Conservation (phyloP, 2,888 invertebrate genomes). For the Orgyia antiqua region DNA sequence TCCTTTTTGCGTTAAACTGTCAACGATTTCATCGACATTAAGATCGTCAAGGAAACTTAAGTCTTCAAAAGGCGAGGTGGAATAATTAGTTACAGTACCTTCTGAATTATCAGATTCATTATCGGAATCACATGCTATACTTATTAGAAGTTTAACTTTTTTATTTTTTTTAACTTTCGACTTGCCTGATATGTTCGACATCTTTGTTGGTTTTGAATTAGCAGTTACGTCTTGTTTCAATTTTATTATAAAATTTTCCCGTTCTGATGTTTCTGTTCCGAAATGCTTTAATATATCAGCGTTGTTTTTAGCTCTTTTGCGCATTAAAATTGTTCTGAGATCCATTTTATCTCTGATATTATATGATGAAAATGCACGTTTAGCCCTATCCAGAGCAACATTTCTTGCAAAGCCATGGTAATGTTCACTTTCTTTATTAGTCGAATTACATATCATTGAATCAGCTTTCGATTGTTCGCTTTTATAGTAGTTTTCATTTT, state of each 20-base stretch:
- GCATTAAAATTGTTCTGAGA: conserved; percentile 6
- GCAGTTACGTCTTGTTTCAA: conserved; percentile 15
- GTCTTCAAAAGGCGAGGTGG: conserved; percentile 28
- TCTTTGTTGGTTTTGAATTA: conserved; percentile 6
- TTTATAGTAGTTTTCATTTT: too few species aligned
- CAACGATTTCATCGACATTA: conserved; percentile 54
- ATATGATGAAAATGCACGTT: too few species aligned
- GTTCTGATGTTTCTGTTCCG: conserved; percentile 9
- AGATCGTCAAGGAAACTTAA: conserved; percentile 58
- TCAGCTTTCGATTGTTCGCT: too few species aligned
- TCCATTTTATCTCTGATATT: neutral
- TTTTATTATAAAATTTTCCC: conserved; percentile 30
- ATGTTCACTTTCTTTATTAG: too few species aligned
- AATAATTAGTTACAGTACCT: conserved; percentile 11
- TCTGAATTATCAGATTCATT: conserved; percentile 19
- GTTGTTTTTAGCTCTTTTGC: conserved; percentile 2
- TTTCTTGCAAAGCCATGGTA: too few species aligned
- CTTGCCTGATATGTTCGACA: conserved; percentile 9
- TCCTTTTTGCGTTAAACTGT: conserved; percentile 37
- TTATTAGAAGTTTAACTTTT: conserved; percentile 42
- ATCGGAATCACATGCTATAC: conserved; percentile 29
- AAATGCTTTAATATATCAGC: conserved; percentile 3
- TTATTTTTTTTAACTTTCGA: conserved; percentile 25
- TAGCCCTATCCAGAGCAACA: too few species aligned
- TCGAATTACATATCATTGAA: too few species aligned